Conservation (phyloP, 2,113 vertebrate genomes). For the Anser cygnoides region DNA sequence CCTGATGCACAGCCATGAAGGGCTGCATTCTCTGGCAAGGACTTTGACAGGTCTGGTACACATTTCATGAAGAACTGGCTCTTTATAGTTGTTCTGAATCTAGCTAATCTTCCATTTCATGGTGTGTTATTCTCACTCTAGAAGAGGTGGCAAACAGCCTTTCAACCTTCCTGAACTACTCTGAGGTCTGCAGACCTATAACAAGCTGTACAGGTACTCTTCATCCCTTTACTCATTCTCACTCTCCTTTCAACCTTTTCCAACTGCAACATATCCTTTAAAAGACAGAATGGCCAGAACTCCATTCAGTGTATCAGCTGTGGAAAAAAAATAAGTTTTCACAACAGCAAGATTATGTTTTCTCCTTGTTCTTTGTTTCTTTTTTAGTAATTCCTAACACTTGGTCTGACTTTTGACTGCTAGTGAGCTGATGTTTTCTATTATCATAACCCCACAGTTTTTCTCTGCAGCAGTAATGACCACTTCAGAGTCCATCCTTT, state of each 20-base stretch:
- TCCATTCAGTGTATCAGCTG: neutral
- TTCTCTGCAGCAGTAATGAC: neutral
- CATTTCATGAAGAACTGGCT: rapidly evolving
- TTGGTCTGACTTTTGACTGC: neutral
- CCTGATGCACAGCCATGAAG: neutral
- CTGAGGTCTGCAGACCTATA: neutral
- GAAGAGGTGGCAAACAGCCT: neutral
- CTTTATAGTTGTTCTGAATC: neutral
- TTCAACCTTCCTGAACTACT: neutral
- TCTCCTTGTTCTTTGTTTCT: neutral
- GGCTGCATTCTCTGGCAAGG: neutral
- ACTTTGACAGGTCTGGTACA: neutral
- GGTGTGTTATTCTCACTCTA: neutral
- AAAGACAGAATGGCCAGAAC: rapidly evolving
- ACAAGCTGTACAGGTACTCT: neutral
- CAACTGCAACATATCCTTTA: neutral
- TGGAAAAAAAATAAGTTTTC: rapidly evolving
- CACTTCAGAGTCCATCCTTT: neutral
- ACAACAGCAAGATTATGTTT: neutral
- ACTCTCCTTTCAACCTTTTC: neutral
- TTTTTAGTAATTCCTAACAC: neutral
- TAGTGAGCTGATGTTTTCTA: neutral
- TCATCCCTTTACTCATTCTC: neutral
- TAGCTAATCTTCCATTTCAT: neutral
- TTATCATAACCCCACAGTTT: neutral